Percentiles rank a stretch among this genome's conserved stretches.
Evolutionary conservation across 1,140 invertebrate genomes (phyloP).

Genomic region (Drosophila tropicalis): DNA sequence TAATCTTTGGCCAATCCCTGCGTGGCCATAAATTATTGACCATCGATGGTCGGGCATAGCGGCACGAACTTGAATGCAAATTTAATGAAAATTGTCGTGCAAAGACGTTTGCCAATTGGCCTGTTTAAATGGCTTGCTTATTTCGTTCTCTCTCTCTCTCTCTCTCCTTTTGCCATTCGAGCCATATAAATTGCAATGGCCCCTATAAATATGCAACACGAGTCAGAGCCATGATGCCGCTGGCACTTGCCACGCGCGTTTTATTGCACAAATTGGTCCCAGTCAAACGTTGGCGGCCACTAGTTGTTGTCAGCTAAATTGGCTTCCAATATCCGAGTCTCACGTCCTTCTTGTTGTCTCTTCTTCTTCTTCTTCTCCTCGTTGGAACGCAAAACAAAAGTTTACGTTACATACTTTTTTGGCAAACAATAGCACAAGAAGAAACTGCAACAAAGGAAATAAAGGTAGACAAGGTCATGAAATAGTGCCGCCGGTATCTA

Average conservation of each 20-base stretch:
- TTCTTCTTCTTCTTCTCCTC: not conserved
- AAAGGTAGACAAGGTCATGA: slow-evolving; percentile 40
- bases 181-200: slow-evolving; percentile 56
- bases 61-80: slow-evolving; percentile 40
- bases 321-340: slow-evolving; percentile 58
- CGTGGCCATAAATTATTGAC: slow-evolving; percentile 43
- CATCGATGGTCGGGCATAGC: not conserved
- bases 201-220: slow-evolving; percentile 70
- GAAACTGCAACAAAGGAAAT: slow-evolving; percentile 9
- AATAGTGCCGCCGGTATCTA: not conserved
- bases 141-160: too few species aligned
- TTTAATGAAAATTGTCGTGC: slow-evolving; percentile 50
- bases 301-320: slow-evolving; percentile 57
- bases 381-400: slow-evolving; percentile 40
- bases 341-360: slow-evolving; percentile 7
- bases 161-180: slow-evolving; percentile 34
- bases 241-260: slow-evolving; percentile 24
- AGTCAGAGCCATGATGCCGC: slow-evolving; percentile 21
- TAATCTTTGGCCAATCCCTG: slow-evolving; percentile 44
- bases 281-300: slow-evolving; percentile 24
- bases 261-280: slow-evolving; percentile 63
- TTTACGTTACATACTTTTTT: slow-evolving; percentile 33
- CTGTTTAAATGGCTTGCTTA: slow-evolving; percentile 26
- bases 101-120: slow-evolving; percentile 42
- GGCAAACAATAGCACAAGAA: slow-evolving; percentile 32